Percentiles rank a stretch among this genome's conserved stretches.
Conservation (phyloP, 2,797 vertebrate genomes). For the Acipenser oxyrinchus region DNA sequence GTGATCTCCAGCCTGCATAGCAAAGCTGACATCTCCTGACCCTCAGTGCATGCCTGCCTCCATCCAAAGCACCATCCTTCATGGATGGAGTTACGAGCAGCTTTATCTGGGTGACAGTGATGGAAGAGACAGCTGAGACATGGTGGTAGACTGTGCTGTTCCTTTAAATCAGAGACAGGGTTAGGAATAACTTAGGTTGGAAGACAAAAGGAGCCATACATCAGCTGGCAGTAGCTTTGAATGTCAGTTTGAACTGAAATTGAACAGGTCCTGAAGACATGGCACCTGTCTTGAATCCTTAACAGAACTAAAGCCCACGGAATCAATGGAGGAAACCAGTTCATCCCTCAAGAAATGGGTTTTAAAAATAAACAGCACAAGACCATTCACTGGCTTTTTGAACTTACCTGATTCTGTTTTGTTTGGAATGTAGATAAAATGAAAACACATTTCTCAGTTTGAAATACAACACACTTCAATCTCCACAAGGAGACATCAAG, state of each 20-base stretch:
- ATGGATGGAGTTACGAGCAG: not conserved
- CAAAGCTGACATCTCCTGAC: not conserved
- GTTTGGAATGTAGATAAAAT: too few relatives aligned
- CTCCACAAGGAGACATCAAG: too few relatives aligned
- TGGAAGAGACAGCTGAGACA: not conserved
- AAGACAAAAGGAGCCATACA: not conserved
- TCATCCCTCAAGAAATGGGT: too few relatives aligned
- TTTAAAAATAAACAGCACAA: too few relatives aligned
- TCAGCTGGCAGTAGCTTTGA: not conserved
- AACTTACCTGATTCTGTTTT: too few relatives aligned
- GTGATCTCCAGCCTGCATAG: not conserved
- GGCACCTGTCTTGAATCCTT: not conserved
- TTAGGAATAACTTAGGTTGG: not conserved
- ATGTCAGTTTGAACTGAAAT: constrained; percentile 1
- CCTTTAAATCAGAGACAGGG: not conserved
- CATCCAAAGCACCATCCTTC: not conserved
- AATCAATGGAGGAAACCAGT: too few relatives aligned
- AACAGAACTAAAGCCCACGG: too few relatives aligned
- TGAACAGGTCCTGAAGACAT: not conserved
- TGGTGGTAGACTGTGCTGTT: not conserved
- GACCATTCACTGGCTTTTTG: too few relatives aligned
- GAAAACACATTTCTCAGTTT: too few relatives aligned
- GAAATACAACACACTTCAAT: too few relatives aligned
- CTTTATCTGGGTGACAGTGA: not conserved
- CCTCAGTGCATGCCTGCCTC: not conserved